Percentiles rank a stretch among this genome's conserved stretches.
Evolutionary conservation across 2,113 vertebrate species (phyloP).

Genomic region (Tauraco erythrolophus): DNA sequence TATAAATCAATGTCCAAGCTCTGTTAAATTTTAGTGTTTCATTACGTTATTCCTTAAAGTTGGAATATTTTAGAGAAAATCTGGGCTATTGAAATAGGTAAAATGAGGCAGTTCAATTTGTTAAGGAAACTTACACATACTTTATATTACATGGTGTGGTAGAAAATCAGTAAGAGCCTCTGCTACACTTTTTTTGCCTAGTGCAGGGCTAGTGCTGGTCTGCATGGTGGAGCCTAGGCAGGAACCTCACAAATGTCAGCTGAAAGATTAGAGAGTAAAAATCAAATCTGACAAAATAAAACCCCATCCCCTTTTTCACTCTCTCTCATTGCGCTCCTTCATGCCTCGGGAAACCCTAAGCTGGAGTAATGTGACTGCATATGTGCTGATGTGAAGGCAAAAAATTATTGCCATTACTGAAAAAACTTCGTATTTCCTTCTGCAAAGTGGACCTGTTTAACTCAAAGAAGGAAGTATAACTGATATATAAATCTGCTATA

Average conservation of each 20-base stretch:
- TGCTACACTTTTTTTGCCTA: background rate
- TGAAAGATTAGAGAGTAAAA: background rate
- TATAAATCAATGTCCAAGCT: background rate
- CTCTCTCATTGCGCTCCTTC: background rate
- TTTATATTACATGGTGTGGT: background rate
- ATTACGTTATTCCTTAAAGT: background rate
- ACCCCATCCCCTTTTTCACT: background rate
- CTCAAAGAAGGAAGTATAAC: background rate
- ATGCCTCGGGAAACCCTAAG: background rate
- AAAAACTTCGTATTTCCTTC: background rate
- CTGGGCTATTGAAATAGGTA: background rate
- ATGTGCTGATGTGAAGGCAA: background rate
- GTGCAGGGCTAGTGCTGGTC: background rate
- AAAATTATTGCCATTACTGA: background rate
- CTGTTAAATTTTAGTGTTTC: background rate
- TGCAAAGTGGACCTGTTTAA: background rate
- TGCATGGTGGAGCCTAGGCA: background rate
- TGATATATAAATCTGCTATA: background rate
- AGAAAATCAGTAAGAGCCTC: background rate
- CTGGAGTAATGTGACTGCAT: background rate
- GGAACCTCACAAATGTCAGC: accelerated
- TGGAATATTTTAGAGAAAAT: background rate
- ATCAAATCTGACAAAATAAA: background rate
- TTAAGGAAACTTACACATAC: background rate
- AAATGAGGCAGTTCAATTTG: background rate